Conservation (phyloP, 2,797 vertebrate species). For the Hyperoplus immaculatus region DNA sequence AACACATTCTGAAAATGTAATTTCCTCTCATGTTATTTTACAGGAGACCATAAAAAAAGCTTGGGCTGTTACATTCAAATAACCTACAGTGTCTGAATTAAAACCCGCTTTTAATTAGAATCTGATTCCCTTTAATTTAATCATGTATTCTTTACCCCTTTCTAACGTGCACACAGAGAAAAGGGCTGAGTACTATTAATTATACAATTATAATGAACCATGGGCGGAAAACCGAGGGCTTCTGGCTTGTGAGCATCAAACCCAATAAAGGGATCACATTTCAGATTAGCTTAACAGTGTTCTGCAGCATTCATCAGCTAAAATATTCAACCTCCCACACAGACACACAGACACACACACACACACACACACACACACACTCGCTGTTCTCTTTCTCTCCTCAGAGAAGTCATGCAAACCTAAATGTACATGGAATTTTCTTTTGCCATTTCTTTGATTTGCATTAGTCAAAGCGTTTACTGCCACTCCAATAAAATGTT, state of each 20-base stretch:
- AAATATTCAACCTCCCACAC: slow-evolving; percentile 62
- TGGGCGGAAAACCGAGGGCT: slow-evolving; percentile 66
- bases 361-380: background rate
- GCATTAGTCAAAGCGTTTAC: background rate
- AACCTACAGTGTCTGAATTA: slow-evolving; percentile 76
- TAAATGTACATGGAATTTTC: slow-evolving; percentile 22
- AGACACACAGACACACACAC: no score
- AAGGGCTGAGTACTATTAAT: slow-evolving; percentile 81
- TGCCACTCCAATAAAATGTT: slow-evolving; percentile 10
- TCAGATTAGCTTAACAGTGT: slow-evolving; percentile 72
- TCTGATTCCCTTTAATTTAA: slow-evolving; percentile 79
- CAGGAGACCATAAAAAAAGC: slow-evolving; percentile 65
- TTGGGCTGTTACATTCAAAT: slow-evolving; percentile 73
- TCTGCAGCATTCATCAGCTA: slow-evolving; percentile 70
- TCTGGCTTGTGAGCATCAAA: slow-evolving; percentile 75
- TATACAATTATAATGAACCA: slow-evolving; percentile 83
- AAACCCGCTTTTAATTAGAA: slow-evolving; percentile 80
- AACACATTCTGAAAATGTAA: slow-evolving; percentile 45
- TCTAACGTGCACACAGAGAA: slow-evolving; percentile 71
- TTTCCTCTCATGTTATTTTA: slow-evolving; percentile 71
- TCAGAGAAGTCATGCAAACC: slow-evolving; percentile 34
- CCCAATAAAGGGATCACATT: slow-evolving; percentile 73
- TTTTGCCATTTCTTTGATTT: background rate
- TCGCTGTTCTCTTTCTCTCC: slow-evolving; percentile 11
- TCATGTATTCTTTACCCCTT: slow-evolving; percentile 80